These are phyloP conservation scores for Cladorhizidae sp. DNA, from an alignment of 37 sponge, comb jelly and placozoan species.

Conservation along the genomic window DNA sequence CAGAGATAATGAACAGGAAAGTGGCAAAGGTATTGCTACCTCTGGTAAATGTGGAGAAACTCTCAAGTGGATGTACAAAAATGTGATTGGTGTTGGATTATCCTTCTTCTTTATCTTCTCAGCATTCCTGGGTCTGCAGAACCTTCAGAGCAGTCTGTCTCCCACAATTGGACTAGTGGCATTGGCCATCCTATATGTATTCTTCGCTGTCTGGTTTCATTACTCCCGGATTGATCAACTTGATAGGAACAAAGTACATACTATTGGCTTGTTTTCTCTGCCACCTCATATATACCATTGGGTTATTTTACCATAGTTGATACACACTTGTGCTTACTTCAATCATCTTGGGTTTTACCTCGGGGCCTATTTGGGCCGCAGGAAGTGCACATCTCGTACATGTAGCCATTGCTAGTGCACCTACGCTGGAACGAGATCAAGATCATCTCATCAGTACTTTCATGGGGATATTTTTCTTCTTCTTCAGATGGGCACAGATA, in stretches of 20 bases:
- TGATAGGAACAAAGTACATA: conserved; percentile 40
- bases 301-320: conserved; percentile 71
- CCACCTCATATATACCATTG: conserved; percentile 26
- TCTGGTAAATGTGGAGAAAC: too few relatives aligned
- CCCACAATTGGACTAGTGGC: conserved; percentile 31
- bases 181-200: conserved; percentile 33
- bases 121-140: conserved; percentile 39
- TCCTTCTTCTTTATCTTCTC: conserved; percentile 34
- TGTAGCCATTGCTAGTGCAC: conserved; percentile 32
- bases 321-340: conserved; percentile 71
- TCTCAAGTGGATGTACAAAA: conserved; percentile 33
- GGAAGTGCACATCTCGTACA: conserved; percentile 25
- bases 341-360: conserved; percentile 48
- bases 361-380: conserved; percentile 60
- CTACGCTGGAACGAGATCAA: background rate
- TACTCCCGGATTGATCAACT: conserved; percentile 24
- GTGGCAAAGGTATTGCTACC: too few relatives aligned
- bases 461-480: conserved; percentile 35
- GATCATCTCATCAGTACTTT: conserved; percentile 23
- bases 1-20: too few relatives aligned
- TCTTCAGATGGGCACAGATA: conserved; percentile 18
- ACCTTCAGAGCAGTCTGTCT: conserved; percentile 62
- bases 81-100: conserved; percentile 26
- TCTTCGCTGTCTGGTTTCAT: conserved; percentile 37
- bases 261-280: conserved; percentile 29